Base-by-base conservation (phyloP, 1,140 invertebrate species). In the Eupeodes corollae region DNA sequence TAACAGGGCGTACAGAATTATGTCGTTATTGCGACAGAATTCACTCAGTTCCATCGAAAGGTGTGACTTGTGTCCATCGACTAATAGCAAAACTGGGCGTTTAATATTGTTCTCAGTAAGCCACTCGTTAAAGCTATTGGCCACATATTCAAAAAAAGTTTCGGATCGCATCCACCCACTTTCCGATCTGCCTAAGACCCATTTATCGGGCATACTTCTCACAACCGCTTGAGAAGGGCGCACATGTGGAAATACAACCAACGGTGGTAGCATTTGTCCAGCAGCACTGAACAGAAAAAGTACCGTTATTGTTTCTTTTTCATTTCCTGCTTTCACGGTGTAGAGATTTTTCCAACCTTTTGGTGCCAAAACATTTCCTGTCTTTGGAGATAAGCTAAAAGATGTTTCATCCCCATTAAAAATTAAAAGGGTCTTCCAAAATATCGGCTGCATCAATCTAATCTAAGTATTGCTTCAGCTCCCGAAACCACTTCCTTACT, bases 211-310 rank as follows among this genome's bases (percentile, higher is more conserved):
- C 18, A 57, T 46, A 35, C 56, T 47, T 6, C 55, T 39, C 21
- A 50, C 37, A 21, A 59, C 35, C 18, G 35, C 53, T 47, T 50
- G 50, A 37, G 50, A 51, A 12, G 50, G 54, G 49, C 58, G 47
- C 18, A 55, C 46, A 46, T 50, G 57, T 31, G 54, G 50, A 50
- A 56, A 58, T 8, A 54, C 47, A 26, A 56, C 52, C 47, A 54
- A 5, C 3, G 21, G 21, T 26, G 21, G 21, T 26, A 26, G 21
- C 21, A 8, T 26, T 26, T 26, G 3, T 26, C 21, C 21, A 26
- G 3, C 3, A 5, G 21, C 21, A 5, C 3, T 8, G 8, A 26
- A 26, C 3, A 8, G 3, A 5, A 26, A 26, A 3, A 26, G 21
- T 26, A 26, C 21, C 8, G 21, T 26, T 8, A 26, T 5, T 8